Evolutionary conservation across 2,888 invertebrate species (phyloP).

Genomic region (Trichopoda pennipes): DNA sequence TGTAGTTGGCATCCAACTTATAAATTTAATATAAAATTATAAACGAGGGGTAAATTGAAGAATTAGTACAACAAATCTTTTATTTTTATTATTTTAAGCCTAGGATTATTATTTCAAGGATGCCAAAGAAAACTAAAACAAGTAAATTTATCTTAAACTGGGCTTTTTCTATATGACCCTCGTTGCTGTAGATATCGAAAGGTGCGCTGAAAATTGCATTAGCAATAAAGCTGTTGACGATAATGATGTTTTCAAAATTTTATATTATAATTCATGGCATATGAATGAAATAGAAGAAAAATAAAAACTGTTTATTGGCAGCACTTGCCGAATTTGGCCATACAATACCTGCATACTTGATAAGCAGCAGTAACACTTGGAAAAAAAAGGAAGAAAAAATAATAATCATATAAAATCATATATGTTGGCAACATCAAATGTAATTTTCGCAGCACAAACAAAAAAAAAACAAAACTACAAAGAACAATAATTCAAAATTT

Average conservation of each 20-base stretch:
- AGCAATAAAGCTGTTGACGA: constrained; percentile 6
- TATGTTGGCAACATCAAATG: constrained; percentile 38
- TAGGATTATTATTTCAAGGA: too few relatives aligned
- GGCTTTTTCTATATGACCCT: background rate
- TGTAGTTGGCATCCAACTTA: constrained; percentile 27
- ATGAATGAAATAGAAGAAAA: constrained; percentile 21
- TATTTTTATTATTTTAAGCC: background rate
- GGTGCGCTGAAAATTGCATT: background rate
- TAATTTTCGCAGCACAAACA: constrained; percentile 20
- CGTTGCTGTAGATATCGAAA: constrained; percentile 5
- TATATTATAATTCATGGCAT: constrained; percentile 60
- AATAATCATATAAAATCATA: constrained; percentile 48
- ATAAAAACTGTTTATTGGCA: constrained; percentile 63
- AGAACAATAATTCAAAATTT: constrained; percentile 58
- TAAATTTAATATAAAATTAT: background rate
- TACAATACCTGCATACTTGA: constrained; percentile 58
- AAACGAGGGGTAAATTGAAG: constrained; percentile 43
- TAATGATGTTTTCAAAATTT: constrained; percentile 34
- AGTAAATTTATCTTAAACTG: background rate
- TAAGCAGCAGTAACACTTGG: constrained; percentile 34
- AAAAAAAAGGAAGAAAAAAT: constrained; percentile 17
- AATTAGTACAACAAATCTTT: background rate
- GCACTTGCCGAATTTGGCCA: constrained; percentile 65
- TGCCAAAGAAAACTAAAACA: too few relatives aligned
- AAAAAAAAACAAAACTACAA: constrained; percentile 23